Percentiles rank a stretch among this genome's conserved stretches.
Evolutionary conservation across 92 coral and sea anemone genomes (phyloP).

Genomic region (Galaxea fascicularis): DNA sequence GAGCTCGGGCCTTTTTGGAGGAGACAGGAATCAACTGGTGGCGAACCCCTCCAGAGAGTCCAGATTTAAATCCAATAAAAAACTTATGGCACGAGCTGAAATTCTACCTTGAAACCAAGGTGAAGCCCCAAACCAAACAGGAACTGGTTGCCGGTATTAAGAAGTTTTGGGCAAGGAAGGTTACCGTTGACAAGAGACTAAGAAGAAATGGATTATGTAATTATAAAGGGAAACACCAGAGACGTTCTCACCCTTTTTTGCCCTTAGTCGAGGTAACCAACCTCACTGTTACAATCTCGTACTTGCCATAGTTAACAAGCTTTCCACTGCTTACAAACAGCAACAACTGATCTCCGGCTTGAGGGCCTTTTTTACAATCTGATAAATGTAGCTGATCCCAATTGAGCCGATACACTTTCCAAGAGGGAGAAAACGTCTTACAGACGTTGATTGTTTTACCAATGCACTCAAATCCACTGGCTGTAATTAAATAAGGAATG

Average conservation of each 20-base stretch:
- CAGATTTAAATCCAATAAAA: too few species aligned
- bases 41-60: too few species aligned
- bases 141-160: too few species aligned
- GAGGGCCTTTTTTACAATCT: not conserved
- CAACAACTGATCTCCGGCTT: conserved; percentile 9
- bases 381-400: not conserved
- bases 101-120: too few species aligned
- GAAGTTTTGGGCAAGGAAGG: too few species aligned
- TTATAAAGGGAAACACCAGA: not conserved
- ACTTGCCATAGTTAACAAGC: conserved; percentile 3
- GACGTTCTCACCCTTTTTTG: not conserved
- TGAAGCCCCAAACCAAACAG: too few species aligned
- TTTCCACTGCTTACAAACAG: conserved; percentile 10
- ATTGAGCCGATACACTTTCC: not conserved
- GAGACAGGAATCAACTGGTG: too few species aligned
- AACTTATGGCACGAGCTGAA: too few species aligned
- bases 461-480: not conserved
- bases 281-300: conserved; percentile 1
- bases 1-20: too few species aligned
- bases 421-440: not conserved
- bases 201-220: not conserved
- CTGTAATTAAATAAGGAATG: not conserved
- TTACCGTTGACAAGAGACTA: not conserved
- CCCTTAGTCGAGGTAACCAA: not conserved
- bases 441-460: not conserved